Base-by-base conservation (phyloP, 2,888 invertebrate genomes). In the Melipona bicolor region DNA sequence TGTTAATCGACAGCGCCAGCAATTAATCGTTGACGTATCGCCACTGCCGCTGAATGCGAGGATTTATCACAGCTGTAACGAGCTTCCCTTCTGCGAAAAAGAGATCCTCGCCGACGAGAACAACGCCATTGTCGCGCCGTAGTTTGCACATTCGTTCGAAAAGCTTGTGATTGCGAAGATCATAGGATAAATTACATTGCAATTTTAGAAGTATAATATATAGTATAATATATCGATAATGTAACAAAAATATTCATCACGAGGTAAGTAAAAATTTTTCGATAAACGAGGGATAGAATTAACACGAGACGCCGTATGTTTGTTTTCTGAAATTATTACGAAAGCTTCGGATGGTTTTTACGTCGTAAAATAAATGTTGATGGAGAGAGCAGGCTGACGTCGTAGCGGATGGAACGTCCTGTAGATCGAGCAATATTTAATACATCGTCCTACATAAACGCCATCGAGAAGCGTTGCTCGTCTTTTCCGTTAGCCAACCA, bases 1-100 rank as follows among this genome's bases (percentile, higher is more conserved):
- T 68, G 76, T 76, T 86, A 86, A 82, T 85, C 82, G 76, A 77
- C 76, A 75, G 75, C 19, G 69, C 67, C 77, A 62, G 81, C 79
- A 86, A 85, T 86, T 86, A 85, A 85, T 56, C n/a, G 43, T 70
- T 62, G 81, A 86, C 78, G 75, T 81, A 85, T 81, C 75, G 68
- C n/a, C 61, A 32, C 32, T 43, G 19, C 19, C 19, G 65, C 27
- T 62, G 78, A 85, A 81, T 79, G 72, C 65, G 70, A 77, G 64
- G 64, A 77, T 81, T 77, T 77, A 71, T 85, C 77, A 72, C 27
- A 19, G 52, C 24, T 43, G 74, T 21, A 68, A 77, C 62, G 70
- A 62, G 49, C 24, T 43, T 52, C 24, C 0, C 59, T 43, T 3
- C 32, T 3, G 9, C 11, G 21, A 17, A n/a, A n/a, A 70, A 36